Base-by-base conservation (phyloP, 2,888 invertebrate genomes). In the Himalopsyche japonica region DNA sequence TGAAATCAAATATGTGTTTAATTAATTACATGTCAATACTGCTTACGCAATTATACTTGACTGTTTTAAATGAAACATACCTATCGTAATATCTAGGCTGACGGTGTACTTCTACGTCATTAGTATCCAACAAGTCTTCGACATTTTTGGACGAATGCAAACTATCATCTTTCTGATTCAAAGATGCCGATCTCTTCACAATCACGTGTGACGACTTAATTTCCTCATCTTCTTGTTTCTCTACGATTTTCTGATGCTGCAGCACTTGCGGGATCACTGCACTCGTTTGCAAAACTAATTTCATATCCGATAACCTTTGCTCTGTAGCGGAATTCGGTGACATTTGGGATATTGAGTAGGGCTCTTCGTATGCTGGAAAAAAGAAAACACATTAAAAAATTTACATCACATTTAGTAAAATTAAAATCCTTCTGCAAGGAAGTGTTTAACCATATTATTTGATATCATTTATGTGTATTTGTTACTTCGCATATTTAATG, bases 241-340 rank as follows among this genome's bases (percentile, higher is more conserved):
- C 88, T 34, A 49, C 48, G 57, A 24, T 84, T 27, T 47, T 34
- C 12, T 81, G 30, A 78, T 15, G 7, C 3, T 27, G 47, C 37
- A 37, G n/a, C 32, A 24, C 32, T n/a, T 91, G 1, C 24, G 91
- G 92, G 83, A 91, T 87, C 32, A 91, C 88, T 10, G 85, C 47
- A 15, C 85, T 77, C 47, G 84, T 48, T n/a, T 85, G 57, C 10
- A 32, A 20, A 30, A 43, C 49, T n/a, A 77, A 48, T 5, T 82
- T 84, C n/a, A 24, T 64, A 24, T 82, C 79, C 64, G 80, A 48
- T 76, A 85, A 78, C 12, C 27, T 70, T 12, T 82, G 79, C 27
- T 89, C 88, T 37, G 88, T 89, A 4, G 90, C 92, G 0, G 95
- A 95, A 89, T 94, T 95, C 87, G 95, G 95, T 87, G 95, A 95